Conservation (phyloP, 2,888 invertebrate species). For the Sinhomidia bicolor region DNA sequence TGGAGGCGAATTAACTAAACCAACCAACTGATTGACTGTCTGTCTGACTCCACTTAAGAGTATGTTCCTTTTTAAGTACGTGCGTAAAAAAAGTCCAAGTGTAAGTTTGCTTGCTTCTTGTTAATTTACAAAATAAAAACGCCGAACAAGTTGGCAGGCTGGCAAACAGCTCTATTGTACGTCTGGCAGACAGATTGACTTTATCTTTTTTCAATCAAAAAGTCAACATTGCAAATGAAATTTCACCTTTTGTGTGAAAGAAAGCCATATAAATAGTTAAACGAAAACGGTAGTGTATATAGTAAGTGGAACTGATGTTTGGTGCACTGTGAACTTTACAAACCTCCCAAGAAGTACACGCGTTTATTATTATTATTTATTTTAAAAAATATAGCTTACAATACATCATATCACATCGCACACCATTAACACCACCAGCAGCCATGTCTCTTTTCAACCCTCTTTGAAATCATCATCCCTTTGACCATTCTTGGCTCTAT, state of each 20-base stretch:
- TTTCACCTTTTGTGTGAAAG: conserved; percentile 66
- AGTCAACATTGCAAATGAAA: conserved; percentile 67
- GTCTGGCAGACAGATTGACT: conserved; percentile 69
- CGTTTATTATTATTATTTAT: conserved; percentile 17
- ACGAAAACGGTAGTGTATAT: background rate
- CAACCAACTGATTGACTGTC: background rate
- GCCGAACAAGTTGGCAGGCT: conserved; percentile 50
- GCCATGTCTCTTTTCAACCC: background rate
- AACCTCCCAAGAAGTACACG: conserved; percentile 70
- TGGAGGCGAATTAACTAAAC: too few species aligned
- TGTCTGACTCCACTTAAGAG: background rate
- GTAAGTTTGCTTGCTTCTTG: background rate
- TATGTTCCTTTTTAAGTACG: background rate
- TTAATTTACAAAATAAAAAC: background rate
- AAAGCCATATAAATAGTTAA: conserved; percentile 6
- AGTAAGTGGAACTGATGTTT: too few species aligned
- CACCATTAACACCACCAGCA: conserved; percentile 57
- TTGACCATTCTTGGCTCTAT: background rate
- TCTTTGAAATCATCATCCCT: too few species aligned
- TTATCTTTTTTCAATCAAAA: conserved; percentile 65
- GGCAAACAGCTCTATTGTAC: conserved; percentile 66
- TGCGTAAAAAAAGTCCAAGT: background rate
- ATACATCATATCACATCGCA: conserved; percentile 48
- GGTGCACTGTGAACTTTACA: background rate
- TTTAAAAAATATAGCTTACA: background rate